Conservation (phyloP, 2,797 vertebrate genomes). For the Labeo calbasu region DNA sequence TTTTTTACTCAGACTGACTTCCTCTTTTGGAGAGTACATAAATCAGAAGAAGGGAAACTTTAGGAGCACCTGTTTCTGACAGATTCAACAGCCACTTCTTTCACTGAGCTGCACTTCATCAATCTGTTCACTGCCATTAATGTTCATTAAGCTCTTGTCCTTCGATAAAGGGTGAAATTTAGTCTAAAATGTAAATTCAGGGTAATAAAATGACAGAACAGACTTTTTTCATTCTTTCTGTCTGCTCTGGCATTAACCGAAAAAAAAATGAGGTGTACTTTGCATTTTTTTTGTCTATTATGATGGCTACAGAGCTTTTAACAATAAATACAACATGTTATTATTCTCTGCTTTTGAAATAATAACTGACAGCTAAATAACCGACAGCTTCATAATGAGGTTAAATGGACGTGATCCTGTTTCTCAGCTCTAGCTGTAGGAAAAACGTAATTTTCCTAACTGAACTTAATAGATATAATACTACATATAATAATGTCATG, state of each 20-base stretch:
- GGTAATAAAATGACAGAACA: slow-evolving; percentile 4
- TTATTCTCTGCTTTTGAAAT: not conserved
- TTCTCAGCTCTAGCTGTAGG: not conserved
- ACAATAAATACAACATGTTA: not conserved
- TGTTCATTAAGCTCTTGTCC: not conserved
- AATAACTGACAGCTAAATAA: not conserved
- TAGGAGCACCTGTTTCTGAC: slow-evolving; percentile 53
- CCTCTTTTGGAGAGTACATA: slow-evolving; percentile 31
- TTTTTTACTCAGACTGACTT: slow-evolving; percentile 18
- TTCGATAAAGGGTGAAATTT: not conserved
- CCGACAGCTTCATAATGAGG: not conserved
- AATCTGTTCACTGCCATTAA: slow-evolving; percentile 32
- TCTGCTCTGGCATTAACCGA: not conserved
- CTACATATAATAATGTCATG: not conserved
- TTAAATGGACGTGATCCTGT: not conserved
- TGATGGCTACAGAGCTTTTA: not conserved
- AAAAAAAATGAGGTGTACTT: not conserved
- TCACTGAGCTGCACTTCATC: slow-evolving; percentile 14
- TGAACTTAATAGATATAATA: not conserved
- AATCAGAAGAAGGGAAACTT: slow-evolving; percentile 44
- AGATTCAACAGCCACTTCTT: slow-evolving; percentile 23
- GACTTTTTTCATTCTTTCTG: not conserved
- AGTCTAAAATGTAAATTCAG: not conserved
- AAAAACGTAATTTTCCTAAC: slow-evolving; percentile 2
- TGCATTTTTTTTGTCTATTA: not conserved